A percentile compares a stretch with the other conserved stretches of the same genome.
These are phyloP conservation scores for Danaus chrysippus DNA, from an alignment of 2,888 invertebrate species.

Conservation along the genomic window DNA sequence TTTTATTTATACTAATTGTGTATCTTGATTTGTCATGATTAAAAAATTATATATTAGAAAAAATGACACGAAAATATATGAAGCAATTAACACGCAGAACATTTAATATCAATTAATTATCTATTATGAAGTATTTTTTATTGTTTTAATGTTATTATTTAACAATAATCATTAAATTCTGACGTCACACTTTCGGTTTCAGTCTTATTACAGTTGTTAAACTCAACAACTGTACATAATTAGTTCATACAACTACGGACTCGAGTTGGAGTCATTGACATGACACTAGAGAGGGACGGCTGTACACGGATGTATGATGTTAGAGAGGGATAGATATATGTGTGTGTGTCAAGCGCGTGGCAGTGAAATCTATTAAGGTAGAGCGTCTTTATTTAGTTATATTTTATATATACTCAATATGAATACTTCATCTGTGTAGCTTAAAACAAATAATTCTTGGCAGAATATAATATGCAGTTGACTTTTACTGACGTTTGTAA, in stretches of 20 bases:
- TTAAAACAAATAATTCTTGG: no score
- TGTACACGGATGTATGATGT: conserved; percentile 29
- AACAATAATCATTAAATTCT: no score
- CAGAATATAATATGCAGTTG: no score
- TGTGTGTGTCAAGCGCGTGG: conserved; percentile 44
- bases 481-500: no score
- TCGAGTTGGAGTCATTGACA: conserved; percentile 40
- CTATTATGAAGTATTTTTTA: no score
- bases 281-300: conserved; percentile 40
- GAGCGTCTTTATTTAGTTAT: conserved; percentile 20
- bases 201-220: conserved; percentile 1
- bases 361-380: conserved; percentile 64
- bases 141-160: no score
- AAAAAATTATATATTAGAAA: no score
- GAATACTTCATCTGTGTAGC: not conserved
- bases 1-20: no score
- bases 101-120: no score
- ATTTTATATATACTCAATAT: not conserved
- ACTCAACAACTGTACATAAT: not conserved
- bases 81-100: no score
- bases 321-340: conserved; percentile 41
- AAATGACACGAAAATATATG: no score
- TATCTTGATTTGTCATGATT: no score
- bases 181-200: conserved; percentile 5
- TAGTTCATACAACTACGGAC: conserved; percentile 13